A percentile compares a stretch with the other conserved stretches of the same genome.
These are phyloP conservation scores for Dysdera silvatica DNA, from an alignment of 1,140 invertebrate genomes.

Conservation along the genomic window DNA sequence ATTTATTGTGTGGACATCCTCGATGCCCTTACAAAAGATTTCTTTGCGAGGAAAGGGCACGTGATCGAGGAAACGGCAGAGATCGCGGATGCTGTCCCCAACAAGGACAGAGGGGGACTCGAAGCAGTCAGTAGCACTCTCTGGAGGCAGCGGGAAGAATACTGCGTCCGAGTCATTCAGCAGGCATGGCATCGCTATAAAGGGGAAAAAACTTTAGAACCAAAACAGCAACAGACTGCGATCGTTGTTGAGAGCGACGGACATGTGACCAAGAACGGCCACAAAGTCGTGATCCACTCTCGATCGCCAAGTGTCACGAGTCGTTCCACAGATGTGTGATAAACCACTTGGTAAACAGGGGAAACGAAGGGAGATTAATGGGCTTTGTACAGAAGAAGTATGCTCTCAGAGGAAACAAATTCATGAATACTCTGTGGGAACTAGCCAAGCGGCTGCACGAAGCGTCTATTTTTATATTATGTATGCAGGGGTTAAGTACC, in stretches of 20 bases:
- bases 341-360: conserved; percentile 2
- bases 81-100: conserved; percentile 60
- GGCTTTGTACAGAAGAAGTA: conserved; percentile 14
- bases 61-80: conserved; percentile 32
- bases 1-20: conserved; percentile 97
- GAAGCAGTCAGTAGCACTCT: conserved; percentile 86
- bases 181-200: conserved; percentile 63
- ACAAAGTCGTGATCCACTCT: conserved; percentile 79
- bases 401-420: conserved; percentile 17
- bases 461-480: conserved; percentile 32
- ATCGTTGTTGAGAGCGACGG: conserved; percentile 74
- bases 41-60: conserved; percentile 82
- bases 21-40: conserved; percentile 82
- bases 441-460: conserved; percentile 24
- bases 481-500: conserved; percentile 25
- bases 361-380: not conserved
- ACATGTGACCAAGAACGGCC: conserved; percentile 69
- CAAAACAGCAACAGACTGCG: conserved; percentile 52
- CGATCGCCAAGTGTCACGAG: conserved; percentile 71
- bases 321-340: conserved; percentile 69
- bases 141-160: conserved; percentile 89
- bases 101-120: conserved; percentile 75
- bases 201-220: conserved; percentile 36
- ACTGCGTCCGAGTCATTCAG: conserved; percentile 89
- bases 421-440: conserved; percentile 15